Conservation (phyloP, 2,113 vertebrate genomes). For the Seriola rivoliana region DNA sequence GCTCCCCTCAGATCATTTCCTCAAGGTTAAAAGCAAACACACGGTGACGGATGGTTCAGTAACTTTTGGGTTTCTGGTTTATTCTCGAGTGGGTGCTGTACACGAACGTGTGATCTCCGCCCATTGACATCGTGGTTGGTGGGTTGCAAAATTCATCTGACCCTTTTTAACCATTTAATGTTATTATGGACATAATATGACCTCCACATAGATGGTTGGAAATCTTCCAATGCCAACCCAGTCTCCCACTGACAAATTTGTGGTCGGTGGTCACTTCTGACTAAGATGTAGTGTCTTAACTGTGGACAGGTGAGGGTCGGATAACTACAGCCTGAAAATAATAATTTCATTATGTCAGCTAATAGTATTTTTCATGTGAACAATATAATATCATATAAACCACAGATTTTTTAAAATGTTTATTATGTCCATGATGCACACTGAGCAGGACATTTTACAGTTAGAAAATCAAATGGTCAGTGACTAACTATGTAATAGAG, state of each 20-base stretch:
- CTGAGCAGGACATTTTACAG: no score
- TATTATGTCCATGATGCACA: no score
- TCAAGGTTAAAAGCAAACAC: slow-evolving; percentile 5
- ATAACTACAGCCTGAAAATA: no score
- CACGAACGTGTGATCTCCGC: not conserved
- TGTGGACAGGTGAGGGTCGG: no score
- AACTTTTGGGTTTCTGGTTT: not conserved
- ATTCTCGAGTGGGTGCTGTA: not conserved
- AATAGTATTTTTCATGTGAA: no score
- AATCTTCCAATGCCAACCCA: not conserved
- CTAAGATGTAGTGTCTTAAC: not conserved
- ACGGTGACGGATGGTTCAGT: not conserved
- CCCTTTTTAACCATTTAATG: not conserved
- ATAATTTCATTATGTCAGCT: no score
- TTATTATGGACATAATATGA: not conserved
- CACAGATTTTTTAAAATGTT: no score
- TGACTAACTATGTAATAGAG: no score
- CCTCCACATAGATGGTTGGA: not conserved
- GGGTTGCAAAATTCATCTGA: not conserved
- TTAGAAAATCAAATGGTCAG: no score
- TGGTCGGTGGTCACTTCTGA: not conserved
- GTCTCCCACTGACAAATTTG: no score
- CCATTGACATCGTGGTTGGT: not conserved
- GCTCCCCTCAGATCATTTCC: not conserved
- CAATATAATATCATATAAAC: no score